Percentiles rank a stretch among this genome's conserved stretches.
Conservation (phyloP, 2,797 vertebrate species). For the Gorsachius magnificus region DNA sequence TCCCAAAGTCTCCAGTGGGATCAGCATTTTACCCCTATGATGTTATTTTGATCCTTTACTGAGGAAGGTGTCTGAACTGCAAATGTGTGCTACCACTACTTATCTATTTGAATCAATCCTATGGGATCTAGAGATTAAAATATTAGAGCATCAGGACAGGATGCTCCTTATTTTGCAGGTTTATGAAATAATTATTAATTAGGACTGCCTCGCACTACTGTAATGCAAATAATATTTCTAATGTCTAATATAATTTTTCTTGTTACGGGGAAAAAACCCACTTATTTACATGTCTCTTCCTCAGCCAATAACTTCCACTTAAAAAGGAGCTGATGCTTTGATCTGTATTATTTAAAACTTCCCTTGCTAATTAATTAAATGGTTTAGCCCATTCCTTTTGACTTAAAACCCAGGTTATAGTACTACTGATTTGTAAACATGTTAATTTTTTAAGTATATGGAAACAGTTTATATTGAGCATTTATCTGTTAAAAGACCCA, state of each 20-base stretch:
- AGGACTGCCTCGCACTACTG: neutral
- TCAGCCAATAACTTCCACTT: neutral
- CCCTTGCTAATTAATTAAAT: neutral
- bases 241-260: neutral
- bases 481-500: neutral
- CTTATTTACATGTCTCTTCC: neutral
- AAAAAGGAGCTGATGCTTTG: neutral
- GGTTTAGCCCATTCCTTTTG: neutral
- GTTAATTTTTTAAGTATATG: neutral
- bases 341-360: neutral
- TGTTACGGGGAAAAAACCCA: neutral
- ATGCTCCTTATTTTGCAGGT: neutral
- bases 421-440: neutral
- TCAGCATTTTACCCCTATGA: neutral
- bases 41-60: neutral
- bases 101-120: neutral
- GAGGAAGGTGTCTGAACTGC: neutral
- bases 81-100: neutral
- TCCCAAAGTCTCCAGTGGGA: neutral
- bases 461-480: neutral
- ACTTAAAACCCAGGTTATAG: neutral
- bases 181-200: neutral
- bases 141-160: neutral
- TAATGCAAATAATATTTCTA: neutral
- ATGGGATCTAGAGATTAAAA: neutral